Base-by-base conservation (phyloP, 2,113 vertebrate genomes). In the Spea bombifrons region DNA sequence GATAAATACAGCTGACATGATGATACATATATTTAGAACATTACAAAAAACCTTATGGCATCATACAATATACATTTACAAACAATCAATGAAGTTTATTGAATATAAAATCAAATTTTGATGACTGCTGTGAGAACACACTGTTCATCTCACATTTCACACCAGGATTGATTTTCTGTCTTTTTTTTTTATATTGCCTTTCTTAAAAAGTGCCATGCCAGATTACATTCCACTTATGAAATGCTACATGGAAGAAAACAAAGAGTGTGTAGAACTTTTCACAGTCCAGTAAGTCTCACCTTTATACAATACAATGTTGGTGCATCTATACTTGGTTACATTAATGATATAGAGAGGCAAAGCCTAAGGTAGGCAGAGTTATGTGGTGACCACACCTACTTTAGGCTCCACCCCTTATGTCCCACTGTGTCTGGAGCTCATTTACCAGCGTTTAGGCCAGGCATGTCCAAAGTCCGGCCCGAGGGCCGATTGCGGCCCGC, bases 51-150 rank as follows among this genome's bases (percentile, higher is more conserved):
- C 81, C 86, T 79, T 88, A 73, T 74, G 85, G 87, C 83, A 88
- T 88, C 83, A 88, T 76, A 85, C 84, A 89, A 85, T 90, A 80
- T 59, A 79, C 85, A 85, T 90, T 86, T 86, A 87, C 80, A 86
- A 86, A 86, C 88, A 91, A 94, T 95, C 94, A 80, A 96, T 96
- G 92, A 55, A 82, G 84, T 91, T 92, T 94, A 94, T 93, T 93
- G 89, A 90, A 89, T 93, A 93, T 94, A 94, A 94, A 94, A 96
- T 94, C 94, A 94, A 91, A 94, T 94, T 95, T 92, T 95, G 90
- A 94, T 95, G 92, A 93, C 90, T 87, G 88, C 86, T 84, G 87
- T 90, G 90, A 91, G 94, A 94, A 91, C 85, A 89, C 92, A 88
- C 86, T 89, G 83, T 85, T 91, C 81, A 85, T 86, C 82, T 84